Conservation (phyloP, 2,113 vertebrate species). For the Philantomba maxwellii region DNA sequence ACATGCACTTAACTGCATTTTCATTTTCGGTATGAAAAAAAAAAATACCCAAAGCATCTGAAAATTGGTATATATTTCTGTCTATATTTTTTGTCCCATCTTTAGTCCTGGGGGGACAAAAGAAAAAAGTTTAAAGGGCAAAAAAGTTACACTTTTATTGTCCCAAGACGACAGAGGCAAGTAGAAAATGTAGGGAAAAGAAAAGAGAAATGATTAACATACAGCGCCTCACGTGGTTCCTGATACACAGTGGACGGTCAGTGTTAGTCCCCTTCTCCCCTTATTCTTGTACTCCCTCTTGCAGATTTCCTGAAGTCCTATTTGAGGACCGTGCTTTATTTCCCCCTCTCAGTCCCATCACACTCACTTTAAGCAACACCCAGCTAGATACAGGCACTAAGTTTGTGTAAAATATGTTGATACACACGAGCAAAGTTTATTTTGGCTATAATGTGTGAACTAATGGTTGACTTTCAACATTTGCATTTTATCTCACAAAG, state of each 20-base stretch:
- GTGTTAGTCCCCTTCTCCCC: background rate
- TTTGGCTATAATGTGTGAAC: slow-evolving; percentile 93
- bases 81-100: slow-evolving; percentile 40
- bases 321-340: slow-evolving; percentile 62
- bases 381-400: slow-evolving; percentile 77
- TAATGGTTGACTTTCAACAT: slow-evolving; percentile 87
- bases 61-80: slow-evolving; percentile 39
- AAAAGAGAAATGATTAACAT: slow-evolving; percentile 24
- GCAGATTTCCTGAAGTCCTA: slow-evolving; percentile 51
- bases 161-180: slow-evolving; percentile 49
- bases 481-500: slow-evolving; percentile 87
- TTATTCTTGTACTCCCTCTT: slow-evolving; percentile 23
- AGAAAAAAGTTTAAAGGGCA: background rate
- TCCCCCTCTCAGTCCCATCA: slow-evolving; percentile 54
- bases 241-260: background rate
- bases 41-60: slow-evolving; percentile 63
- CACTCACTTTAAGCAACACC: slow-evolving; percentile 65
- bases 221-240: background rate
- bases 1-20: slow-evolving; percentile 80
- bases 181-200: slow-evolving; percentile 28
- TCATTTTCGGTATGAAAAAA: slow-evolving; percentile 76
- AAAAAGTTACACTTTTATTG: slow-evolving; percentile 58
- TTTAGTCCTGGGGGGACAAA: slow-evolving; percentile 36
- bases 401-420: slow-evolving; percentile 97
- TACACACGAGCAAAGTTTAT: slow-evolving; percentile 93